Conservation (phyloP, 2,113 vertebrate genomes). For the Diadophis punctatus region DNA sequence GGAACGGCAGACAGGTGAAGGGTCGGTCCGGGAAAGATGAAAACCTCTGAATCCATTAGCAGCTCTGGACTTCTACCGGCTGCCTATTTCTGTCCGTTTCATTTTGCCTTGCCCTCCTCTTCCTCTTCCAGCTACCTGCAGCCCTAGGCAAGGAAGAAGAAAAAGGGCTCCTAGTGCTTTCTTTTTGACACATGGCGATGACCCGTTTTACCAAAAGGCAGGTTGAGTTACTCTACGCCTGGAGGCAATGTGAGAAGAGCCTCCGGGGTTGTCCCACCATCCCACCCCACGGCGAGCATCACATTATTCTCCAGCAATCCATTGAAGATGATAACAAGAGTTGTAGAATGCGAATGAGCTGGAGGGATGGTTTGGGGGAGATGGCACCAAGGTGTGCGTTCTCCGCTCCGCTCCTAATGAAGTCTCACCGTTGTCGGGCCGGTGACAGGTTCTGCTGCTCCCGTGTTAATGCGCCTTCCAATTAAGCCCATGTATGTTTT, state of each 20-base stretch:
- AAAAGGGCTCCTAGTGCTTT: not conserved
- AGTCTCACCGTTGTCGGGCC: not conserved
- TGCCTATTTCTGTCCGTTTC: not conserved
- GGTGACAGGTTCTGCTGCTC: not conserved
- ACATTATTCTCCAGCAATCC: not conserved
- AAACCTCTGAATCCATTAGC: not conserved
- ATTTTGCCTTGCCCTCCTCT: not conserved
- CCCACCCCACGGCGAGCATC: not conserved
- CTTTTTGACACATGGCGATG: not conserved
- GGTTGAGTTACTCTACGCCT: not conserved
- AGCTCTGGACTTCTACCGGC: not conserved
- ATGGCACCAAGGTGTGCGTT: not conserved
- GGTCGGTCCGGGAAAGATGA: not conserved
- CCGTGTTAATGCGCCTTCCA: not conserved
- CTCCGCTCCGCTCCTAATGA: not conserved
- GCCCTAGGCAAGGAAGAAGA: not conserved
- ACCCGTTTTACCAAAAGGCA: not conserved
- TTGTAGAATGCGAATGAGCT: conserved; percentile 2
- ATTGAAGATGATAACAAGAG: not conserved
- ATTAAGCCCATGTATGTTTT: not conserved
- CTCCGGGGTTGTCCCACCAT: not conserved
- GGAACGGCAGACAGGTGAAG: not conserved
- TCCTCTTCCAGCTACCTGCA: not conserved
- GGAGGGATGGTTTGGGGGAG: not conserved
- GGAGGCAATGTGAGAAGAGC: not conserved